These are phyloP conservation scores for Phthorimaea operculella DNA, from an alignment of 1,140 invertebrate species.

Conservation along the genomic window DNA sequence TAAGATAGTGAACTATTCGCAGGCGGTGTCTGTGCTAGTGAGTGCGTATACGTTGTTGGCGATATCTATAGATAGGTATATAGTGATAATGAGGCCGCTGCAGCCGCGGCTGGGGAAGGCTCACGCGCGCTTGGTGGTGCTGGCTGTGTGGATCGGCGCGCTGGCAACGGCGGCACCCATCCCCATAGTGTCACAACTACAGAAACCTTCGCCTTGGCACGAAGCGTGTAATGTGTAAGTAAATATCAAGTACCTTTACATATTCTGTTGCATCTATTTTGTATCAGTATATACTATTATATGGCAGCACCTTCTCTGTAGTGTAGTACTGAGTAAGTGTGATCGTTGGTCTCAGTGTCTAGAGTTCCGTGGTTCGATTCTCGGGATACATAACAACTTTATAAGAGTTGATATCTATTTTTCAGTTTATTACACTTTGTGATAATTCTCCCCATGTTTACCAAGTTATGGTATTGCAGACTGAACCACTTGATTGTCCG, in stretches of 20 bases:
- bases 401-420: too few species aligned
- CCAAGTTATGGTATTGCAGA: too few species aligned
- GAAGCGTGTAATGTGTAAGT: conserved; percentile 73
- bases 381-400: too few species aligned
- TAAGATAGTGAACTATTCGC: conserved; percentile 79
- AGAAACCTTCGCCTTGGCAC: conserved; percentile 70
- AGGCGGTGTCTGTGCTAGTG: conserved; percentile 84
- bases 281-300: too few species aligned
- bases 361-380: too few species aligned
- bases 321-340: too few species aligned
- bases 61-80: conserved; percentile 86
- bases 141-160: conserved; percentile 81
- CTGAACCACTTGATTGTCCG: too few species aligned
- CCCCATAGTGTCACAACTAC: conserved; percentile 73
- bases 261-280: neutral
- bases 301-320: too few species aligned
- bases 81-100: conserved; percentile 89
- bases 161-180: conserved; percentile 84
- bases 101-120: conserved; percentile 79
- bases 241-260: neutral
- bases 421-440: too few species aligned
- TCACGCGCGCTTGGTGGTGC: conserved; percentile 77
- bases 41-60: conserved; percentile 87
- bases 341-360: too few species aligned
- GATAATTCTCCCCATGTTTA: too few species aligned